Evolutionary conservation across 2,888 invertebrate species (phyloP).

Genomic region (Callimorpha dominula): DNA sequence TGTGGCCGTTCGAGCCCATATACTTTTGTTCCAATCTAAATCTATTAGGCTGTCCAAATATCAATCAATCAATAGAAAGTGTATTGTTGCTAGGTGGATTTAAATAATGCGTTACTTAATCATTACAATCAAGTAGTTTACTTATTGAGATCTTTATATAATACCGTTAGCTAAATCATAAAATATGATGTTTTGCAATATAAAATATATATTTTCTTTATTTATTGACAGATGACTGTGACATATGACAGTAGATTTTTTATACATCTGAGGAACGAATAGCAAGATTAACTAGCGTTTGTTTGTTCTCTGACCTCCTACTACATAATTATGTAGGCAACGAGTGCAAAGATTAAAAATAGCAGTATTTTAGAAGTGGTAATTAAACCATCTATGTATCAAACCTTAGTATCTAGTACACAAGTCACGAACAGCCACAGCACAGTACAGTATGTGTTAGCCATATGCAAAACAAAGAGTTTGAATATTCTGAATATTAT

Average conservation of each 20-base stretch:
- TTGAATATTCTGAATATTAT: neutral
- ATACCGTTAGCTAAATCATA: neutral
- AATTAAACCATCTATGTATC: too few species aligned
- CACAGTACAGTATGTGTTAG: too few species aligned
- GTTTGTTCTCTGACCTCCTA: neutral
- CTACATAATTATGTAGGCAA: neutral
- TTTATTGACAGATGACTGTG: neutral
- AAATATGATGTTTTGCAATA: neutral
- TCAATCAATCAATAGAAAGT: neutral
- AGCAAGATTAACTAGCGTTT: neutral
- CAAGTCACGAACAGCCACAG: too few species aligned
- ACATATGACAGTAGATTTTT: neutral
- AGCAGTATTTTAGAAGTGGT: too few species aligned
- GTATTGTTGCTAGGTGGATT: neutral
- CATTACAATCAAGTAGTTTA: neutral
- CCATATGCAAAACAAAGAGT: neutral
- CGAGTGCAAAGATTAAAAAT: neutral
- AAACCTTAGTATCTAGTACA: too few species aligned
- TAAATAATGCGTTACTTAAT: neutral
- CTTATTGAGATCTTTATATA: neutral
- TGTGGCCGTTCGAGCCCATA: slow-evolving; percentile 9
- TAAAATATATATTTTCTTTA: neutral
- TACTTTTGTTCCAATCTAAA: slow-evolving; percentile 1
- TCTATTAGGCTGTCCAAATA: neutral
- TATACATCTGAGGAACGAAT: neutral